Percentiles rank a stretch among this genome's conserved stretches.
Conservation (phyloP, 2,113 vertebrate genomes). For the Hyperopisus bebe region DNA sequence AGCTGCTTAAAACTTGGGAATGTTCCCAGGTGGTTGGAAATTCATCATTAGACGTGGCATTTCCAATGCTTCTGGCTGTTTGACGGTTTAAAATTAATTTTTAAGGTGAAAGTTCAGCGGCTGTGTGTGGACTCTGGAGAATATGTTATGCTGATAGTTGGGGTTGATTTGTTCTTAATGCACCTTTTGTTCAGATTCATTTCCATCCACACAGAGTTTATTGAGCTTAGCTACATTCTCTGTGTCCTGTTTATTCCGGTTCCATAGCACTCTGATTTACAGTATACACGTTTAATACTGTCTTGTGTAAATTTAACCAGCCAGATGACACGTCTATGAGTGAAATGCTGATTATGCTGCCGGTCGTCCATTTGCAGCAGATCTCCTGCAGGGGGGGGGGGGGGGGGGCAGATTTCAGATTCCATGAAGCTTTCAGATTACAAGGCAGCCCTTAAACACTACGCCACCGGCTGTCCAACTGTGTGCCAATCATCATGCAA, state of each 20-base stretch:
- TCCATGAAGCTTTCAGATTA: neutral
- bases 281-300: neutral
- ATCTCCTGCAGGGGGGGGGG: neutral
- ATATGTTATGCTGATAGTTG: neutral
- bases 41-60: neutral
- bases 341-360: neutral
- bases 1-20: neutral
- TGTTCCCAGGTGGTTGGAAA: neutral
- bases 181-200: neutral
- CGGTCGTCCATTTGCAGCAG: neutral
- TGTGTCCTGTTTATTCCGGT: neutral
- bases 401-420: neutral
- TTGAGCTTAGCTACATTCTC: neutral
- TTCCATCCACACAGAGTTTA: neutral
- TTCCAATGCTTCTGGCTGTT: neutral
- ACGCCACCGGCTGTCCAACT: neutral
- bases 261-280: neutral
- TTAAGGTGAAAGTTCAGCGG: neutral
- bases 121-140: neutral
- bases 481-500: neutral
- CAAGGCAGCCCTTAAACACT: neutral
- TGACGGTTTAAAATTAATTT: neutral
- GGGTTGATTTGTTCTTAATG: neutral
- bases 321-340: neutral
- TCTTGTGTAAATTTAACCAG: neutral